phyloP scores from a whole-genome alignment of 1,140 invertebrate genomes.

The Cotesia typhae region DNA sequence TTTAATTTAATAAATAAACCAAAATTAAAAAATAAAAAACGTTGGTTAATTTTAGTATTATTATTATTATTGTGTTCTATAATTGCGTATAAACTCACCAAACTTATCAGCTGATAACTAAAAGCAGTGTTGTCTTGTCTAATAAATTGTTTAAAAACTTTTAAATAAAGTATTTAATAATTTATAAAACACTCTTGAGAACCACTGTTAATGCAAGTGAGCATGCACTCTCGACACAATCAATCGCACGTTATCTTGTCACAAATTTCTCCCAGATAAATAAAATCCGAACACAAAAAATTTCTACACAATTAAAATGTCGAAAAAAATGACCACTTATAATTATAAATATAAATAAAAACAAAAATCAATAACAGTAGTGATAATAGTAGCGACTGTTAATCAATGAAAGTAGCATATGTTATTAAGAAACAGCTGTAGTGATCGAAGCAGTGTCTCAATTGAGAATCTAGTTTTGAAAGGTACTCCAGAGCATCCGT shows the following conservation, averaged over 20 bases:
- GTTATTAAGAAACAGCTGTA: too few relatives aligned
- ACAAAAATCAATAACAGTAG: background rate
- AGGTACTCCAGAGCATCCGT: conserved; percentile 30
- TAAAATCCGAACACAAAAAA: background rate
- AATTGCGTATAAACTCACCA: background rate
- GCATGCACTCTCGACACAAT: conserved; percentile 6
- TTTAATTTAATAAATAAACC: too few relatives aligned
- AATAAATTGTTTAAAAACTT: background rate
- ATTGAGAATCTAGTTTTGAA: too few relatives aligned
- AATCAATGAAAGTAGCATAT: too few relatives aligned
- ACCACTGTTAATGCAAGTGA: background rate
- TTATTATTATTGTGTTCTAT: too few relatives aligned
- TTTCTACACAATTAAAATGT: too few relatives aligned
- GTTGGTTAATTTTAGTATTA: too few relatives aligned
- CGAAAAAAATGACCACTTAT: background rate
- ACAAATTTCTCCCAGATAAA: background rate
- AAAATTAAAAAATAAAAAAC: too few relatives aligned
- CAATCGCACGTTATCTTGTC: background rate
- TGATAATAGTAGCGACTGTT: too few relatives aligned
- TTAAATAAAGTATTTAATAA: background rate
- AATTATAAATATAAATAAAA: background rate
- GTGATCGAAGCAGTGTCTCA: too few relatives aligned
- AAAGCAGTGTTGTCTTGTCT: background rate
- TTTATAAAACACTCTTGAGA: conserved; percentile 6
- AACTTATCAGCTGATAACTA: conserved; percentile 14